Percentiles rank a stretch among this genome's conserved stretches.
These are phyloP conservation scores for Amblyjoppa fuscipennis DNA, from an alignment of 2,888 invertebrate genomes.

Conservation along the genomic window DNA sequence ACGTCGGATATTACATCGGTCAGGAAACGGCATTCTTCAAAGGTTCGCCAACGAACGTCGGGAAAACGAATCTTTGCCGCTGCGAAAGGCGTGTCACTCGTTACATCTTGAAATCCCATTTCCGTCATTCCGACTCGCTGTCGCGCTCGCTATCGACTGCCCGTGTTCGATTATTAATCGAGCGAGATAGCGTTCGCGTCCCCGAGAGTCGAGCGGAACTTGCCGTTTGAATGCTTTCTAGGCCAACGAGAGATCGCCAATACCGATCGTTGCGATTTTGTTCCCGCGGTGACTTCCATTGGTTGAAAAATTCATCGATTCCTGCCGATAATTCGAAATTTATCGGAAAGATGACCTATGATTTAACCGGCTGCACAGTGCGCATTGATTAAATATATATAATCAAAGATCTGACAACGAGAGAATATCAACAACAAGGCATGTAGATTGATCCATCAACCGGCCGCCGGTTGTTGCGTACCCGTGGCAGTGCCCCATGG, in stretches of 20 bases:
- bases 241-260: background rate
- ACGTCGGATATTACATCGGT: background rate
- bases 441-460: constrained; percentile 63
- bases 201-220: background rate
- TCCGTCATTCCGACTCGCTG: background rate
- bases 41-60: too few species aligned
- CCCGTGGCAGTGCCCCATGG: constrained; percentile 54
- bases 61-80: too few species aligned
- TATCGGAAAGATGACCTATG: background rate
- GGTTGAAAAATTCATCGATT: background rate
- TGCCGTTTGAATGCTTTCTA: background rate
- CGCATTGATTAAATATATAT: constrained; percentile 1
- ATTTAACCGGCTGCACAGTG: background rate
- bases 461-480: constrained; percentile 50
- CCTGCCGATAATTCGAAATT: background rate
- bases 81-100: background rate
- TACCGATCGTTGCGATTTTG: background rate
- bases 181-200: background rate
- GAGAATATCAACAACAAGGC: constrained; percentile 42
- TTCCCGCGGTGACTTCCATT: too few species aligned
- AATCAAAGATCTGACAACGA: constrained; percentile 14
- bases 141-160: background rate
- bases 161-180: background rate
- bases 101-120: background rate
- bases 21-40: background rate